A percentile compares a stretch with the other conserved stretches of the same genome.
Evolutionary conservation across 2,113 vertebrate species (phyloP).

Genomic region (Empidonax traillii): DNA sequence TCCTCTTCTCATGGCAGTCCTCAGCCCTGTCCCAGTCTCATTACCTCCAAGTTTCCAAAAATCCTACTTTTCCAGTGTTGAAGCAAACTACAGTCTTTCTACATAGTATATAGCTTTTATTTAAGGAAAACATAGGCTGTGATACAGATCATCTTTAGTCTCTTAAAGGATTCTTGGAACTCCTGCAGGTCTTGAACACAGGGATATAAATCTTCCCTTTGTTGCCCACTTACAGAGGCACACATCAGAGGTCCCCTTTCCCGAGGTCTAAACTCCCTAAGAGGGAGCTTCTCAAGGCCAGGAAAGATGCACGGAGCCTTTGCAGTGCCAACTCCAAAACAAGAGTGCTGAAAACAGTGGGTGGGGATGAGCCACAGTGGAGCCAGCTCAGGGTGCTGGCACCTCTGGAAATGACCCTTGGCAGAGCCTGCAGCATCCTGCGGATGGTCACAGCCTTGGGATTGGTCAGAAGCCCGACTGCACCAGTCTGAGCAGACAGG

Average conservation of each 20-base stretch:
- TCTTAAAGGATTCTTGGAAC: not conserved
- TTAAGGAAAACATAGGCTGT: not conserved
- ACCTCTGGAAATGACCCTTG: not conserved
- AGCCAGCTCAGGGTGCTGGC: not conserved
- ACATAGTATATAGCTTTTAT: not conserved
- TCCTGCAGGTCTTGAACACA: not conserved
- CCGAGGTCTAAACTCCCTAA: not conserved
- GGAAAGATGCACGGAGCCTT: not conserved
- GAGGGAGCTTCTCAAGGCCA: not conserved
- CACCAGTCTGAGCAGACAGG: not conserved
- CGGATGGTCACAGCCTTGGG: not conserved
- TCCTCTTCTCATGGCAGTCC: not conserved
- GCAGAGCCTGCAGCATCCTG: accelerated
- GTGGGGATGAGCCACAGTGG: not conserved
- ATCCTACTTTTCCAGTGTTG: not conserved
- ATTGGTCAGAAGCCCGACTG: not conserved
- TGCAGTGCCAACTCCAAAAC: not conserved
- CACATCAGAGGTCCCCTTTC: not conserved
- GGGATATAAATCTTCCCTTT: not conserved
- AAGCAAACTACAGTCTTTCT: not conserved
- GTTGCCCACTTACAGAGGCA: not conserved
- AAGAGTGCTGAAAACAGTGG: accelerated
- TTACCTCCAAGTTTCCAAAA: not conserved
- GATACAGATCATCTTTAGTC: not conserved
- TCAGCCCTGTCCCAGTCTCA: not conserved